phyloP scores from a whole-genome alignment of 2,888 invertebrate species.

The Dolichomitus sp. region DNA sequence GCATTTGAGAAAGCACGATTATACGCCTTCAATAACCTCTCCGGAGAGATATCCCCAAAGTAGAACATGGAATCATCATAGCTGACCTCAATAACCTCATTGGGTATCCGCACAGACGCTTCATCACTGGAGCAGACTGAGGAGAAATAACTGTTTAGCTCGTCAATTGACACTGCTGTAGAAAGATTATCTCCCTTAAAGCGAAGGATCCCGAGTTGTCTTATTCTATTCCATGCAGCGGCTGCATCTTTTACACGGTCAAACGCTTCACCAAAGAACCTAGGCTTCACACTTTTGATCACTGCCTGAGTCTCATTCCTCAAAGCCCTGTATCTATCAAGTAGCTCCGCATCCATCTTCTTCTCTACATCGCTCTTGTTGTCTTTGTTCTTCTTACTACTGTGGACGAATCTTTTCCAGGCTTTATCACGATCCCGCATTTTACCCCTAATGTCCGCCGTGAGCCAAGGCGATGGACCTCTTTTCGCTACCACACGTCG shows the following conservation, averaged over 20 bases:
- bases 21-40: background rate
- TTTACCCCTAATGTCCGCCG: background rate
- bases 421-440: slow-evolving; percentile 3
- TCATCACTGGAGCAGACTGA: background rate
- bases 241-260: background rate
- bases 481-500: background rate
- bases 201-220: background rate
- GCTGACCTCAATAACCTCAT: background rate
- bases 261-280: background rate
- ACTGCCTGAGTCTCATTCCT: background rate
- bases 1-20: background rate
- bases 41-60: background rate
- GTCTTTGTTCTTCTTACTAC: background rate
- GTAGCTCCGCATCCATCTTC: background rate
- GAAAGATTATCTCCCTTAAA: background rate
- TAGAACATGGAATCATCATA: background rate
- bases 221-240: background rate
- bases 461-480: background rate
- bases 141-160: background rate
- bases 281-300: background rate
- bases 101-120: background rate
- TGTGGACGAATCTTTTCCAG: background rate
- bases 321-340: background rate
- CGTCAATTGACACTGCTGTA: background rate
- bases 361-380: background rate